phyloP scores from a whole-genome alignment of 1,140 invertebrate genomes.

The Drosophila nikananu region DNA sequence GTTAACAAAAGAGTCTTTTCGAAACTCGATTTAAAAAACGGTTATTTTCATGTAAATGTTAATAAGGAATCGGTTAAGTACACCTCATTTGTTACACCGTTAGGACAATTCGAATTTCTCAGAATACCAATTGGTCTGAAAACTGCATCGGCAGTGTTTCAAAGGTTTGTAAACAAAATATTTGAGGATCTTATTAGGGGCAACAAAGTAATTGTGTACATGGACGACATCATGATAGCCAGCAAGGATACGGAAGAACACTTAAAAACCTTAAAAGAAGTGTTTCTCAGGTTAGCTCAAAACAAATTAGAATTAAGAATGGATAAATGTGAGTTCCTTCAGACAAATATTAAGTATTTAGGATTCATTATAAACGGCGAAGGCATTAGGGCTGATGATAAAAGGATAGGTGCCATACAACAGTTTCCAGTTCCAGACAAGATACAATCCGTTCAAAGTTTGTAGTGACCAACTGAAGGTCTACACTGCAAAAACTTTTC shows the following conservation, averaged over 20 bases:
- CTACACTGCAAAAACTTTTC: too few species aligned
- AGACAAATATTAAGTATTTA: too few species aligned
- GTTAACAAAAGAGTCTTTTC: conserved; percentile 11
- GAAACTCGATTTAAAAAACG: conserved; percentile 17
- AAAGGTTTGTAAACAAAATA: too few species aligned
- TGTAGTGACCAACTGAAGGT: too few species aligned
- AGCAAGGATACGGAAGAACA: neutral
- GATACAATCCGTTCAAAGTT: neutral
- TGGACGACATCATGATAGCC: too few species aligned
- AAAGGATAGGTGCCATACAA: neutral
- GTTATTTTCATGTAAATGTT: conserved; percentile 4
- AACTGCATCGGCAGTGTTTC: too few species aligned
- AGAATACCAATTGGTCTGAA: too few species aligned
- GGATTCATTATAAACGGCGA: conserved; percentile 5
- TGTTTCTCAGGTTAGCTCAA: neutral
- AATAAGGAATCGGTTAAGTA: neutral
- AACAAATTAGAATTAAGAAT: conserved; percentile 10
- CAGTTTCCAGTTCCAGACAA: neutral
- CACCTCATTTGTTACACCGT: too few species aligned
- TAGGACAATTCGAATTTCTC: too few species aligned
- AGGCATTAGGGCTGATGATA: conserved; percentile 1
- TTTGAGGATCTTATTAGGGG: conserved; percentile 2
- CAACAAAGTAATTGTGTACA: too few species aligned
- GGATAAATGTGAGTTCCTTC: too few species aligned
- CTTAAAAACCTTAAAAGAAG: neutral